Conservation (phyloP, 2,113 vertebrate species). For the Poeciliopsis turrubarensis region DNA sequence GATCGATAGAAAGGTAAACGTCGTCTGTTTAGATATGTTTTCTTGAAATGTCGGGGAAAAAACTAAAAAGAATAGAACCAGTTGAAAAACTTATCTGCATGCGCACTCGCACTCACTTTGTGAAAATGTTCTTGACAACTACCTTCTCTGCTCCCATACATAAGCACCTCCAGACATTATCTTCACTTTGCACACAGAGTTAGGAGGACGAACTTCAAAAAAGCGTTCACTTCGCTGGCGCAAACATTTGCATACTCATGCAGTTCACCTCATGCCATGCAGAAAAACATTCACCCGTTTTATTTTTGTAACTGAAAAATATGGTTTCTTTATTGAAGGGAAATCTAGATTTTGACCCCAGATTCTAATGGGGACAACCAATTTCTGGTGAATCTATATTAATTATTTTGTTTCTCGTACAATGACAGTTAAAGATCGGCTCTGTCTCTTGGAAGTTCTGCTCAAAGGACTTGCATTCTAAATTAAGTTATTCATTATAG, state of each 20-base stretch:
- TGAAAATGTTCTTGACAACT: background rate
- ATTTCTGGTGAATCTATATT: background rate
- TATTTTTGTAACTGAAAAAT: conserved; percentile 1
- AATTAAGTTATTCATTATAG: too few species aligned
- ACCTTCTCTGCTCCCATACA: background rate
- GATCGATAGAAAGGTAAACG: background rate
- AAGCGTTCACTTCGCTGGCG: background rate
- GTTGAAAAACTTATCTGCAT: background rate
- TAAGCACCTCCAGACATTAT: conserved; percentile 1
- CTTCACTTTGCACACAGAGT: conserved; percentile 1
- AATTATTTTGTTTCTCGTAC: background rate
- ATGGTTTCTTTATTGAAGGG: background rate
- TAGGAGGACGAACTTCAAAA: background rate
- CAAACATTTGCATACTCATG: background rate
- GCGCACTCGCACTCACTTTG: background rate
- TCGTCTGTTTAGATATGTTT: background rate
- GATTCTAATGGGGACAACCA: background rate
- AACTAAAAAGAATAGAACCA: background rate
- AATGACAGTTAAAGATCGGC: background rate
- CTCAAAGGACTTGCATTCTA: too few species aligned
- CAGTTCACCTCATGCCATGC: background rate
- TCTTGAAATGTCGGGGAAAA: background rate
- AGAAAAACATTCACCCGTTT: background rate
- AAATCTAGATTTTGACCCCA: background rate
- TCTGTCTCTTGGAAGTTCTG: too few species aligned